Evolutionary conservation across 2,797 vertebrate genomes (phyloP).

Genomic region (Chanos chanos): DNA sequence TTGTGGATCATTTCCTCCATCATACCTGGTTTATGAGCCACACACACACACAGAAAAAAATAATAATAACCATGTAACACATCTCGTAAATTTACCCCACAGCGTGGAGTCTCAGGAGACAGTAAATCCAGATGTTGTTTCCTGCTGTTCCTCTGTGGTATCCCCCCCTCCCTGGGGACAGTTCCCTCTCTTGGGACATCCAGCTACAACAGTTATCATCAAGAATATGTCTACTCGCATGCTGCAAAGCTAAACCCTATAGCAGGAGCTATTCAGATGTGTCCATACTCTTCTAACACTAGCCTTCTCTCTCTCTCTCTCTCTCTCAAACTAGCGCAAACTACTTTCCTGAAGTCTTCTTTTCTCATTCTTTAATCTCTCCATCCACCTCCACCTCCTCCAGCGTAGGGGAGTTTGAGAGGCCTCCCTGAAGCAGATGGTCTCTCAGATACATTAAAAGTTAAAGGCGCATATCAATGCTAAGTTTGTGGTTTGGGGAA

Average conservation of each 20-base stretch:
- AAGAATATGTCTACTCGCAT: no score
- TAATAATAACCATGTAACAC: no score
- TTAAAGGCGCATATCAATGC: background rate
- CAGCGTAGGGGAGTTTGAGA: no score
- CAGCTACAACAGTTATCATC: no score
- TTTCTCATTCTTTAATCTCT: background rate
- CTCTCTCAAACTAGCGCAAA: no score
- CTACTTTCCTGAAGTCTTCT: background rate
- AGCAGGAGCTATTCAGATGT: background rate
- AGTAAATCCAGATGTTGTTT: no score
- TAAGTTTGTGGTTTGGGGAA: slow-evolving; percentile 1
- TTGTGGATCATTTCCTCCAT: slow-evolving; percentile 90
- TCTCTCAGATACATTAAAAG: slow-evolving; percentile 1
- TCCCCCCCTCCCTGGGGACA: no score
- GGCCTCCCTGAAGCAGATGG: background rate
- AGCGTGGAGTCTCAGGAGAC: no score
- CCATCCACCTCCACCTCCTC: background rate
- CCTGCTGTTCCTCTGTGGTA: no score
- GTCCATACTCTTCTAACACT: background rate
- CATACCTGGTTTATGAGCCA: slow-evolving; percentile 70
- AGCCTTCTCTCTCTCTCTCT: background rate
- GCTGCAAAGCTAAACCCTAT: no score
- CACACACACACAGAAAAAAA: slow-evolving; percentile 53
- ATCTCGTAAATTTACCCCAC: no score
- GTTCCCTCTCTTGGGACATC: no score